Evolutionary conservation across 2,797 vertebrate genomes (phyloP).

Genomic region (Crypturellus tataupa): DNA sequence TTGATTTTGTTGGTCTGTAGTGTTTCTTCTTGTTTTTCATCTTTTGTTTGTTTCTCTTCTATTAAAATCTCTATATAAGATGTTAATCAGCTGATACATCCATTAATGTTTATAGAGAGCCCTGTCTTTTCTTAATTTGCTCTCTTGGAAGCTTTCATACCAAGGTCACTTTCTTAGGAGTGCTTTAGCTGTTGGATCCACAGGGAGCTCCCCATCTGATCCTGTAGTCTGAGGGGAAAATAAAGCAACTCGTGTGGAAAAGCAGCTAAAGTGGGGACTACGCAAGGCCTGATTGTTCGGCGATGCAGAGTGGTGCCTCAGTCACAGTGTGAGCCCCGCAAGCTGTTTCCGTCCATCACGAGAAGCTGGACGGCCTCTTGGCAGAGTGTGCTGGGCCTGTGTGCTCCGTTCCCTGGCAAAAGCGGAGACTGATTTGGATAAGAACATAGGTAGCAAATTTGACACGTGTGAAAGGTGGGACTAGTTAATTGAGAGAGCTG

Average conservation of each 20-base stretch:
- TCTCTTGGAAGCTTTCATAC: neutral
- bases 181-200: neutral
- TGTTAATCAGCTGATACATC: neutral
- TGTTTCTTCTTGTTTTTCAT: neutral
- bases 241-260: neutral
- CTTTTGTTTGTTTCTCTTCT: conserved; percentile 5
- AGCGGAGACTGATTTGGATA: neutral
- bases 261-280: neutral
- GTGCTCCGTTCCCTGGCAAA: neutral
- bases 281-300: neutral
- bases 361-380: neutral
- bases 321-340: neutral
- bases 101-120: neutral
- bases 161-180: neutral
- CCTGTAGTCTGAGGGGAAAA: neutral
- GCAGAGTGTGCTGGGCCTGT: rapidly evolving
- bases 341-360: neutral
- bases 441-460: neutral
- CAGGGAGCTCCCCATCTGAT: neutral
- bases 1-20: neutral
- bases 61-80: neutral
- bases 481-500: neutral
- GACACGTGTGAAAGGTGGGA: neutral
- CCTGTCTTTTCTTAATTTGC: neutral
- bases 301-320: neutral